Evolutionary conservation across 2,888 invertebrate genomes (phyloP), one percentile per base, ranked within the genome.

Genomic region (Tromatobia lineatoria): DNA sequence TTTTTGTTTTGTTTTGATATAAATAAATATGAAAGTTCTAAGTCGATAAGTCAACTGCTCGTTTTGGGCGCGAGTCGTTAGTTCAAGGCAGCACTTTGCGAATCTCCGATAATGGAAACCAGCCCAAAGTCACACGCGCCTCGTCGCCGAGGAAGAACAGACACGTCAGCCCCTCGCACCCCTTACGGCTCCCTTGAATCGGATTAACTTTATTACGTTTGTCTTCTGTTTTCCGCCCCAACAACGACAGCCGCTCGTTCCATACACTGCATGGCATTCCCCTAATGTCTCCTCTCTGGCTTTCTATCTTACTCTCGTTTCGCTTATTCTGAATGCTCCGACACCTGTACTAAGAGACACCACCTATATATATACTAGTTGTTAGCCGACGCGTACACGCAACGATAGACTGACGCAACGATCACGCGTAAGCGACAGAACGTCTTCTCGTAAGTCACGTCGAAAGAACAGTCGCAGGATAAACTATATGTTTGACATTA

Each of bases 141-240:
- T 13, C 57, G 29, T 20, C 57, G 61, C 45, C 69, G 76, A 83
- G 76, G 64, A 83, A 91, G 91, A 93, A 91, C 92, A 93, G 93
- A 91, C 90, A 87, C 87, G 85, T 81, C 78, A 57, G 85, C 81
- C 86, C 82, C 59, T 29, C 71, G 64, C 15, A 18, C 45, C 50
- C 64, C 38, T 18, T 11, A 34, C 50, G 54, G 47, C 59, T 76
- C 75, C 59, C 52, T 69, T 80, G 91, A 92, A 93, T 92, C 91
- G 89, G 91, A 93, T 93, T 93, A 93, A 90, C 93, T 93, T 93
- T 93, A 93, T 93, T 92, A 90, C 92, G 90, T 92, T 92, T 92
- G 90, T 91, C 91, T 91, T 92, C 90, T 91, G 91, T 91, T 91
- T 91, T 90, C 91, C 90, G 83, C 89, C 89, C 89, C 89, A 88